These are phyloP conservation scores for Apotomis capreana DNA, from an alignment of 2,888 invertebrate species.

Conservation along the genomic window DNA sequence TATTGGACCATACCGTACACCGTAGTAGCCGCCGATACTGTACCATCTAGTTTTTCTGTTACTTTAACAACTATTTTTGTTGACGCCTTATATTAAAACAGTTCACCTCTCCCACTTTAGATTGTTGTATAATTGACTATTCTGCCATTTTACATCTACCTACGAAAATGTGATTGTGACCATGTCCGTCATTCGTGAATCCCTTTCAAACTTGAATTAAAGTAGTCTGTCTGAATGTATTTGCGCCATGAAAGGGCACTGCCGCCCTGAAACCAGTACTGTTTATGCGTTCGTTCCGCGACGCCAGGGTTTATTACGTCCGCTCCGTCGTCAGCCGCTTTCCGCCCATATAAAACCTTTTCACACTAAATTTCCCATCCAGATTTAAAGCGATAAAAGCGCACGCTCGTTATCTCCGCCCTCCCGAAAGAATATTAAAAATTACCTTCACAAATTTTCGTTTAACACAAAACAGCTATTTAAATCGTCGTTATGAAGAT, in stretches of 20 bases:
- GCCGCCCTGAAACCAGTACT: conserved; percentile 39
- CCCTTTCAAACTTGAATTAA: conserved; percentile 7
- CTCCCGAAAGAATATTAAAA: conserved; percentile 39
- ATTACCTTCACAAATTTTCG: conserved; percentile 40
- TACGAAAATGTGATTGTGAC: no score
- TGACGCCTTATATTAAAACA: no score
- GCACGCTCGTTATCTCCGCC: conserved; percentile 50
- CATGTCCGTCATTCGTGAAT: conserved; percentile 2
- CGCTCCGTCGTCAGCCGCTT: conserved; percentile 64
- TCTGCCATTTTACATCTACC: no score
- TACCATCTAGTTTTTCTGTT: no score
- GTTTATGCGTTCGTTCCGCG: conserved; percentile 64
- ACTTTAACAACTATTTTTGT: no score
- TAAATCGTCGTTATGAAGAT: conserved; percentile 30
- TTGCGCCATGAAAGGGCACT: conserved; percentile 11
- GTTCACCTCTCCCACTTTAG: no score
- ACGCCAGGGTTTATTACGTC: conserved; percentile 70
- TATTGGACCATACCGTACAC: no score
- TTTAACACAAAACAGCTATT: conserved; percentile 36
- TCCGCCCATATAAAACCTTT: conserved; percentile 64
- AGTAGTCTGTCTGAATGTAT: conserved; percentile 12
- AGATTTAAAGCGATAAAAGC: conserved; percentile 59
- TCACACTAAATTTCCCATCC: conserved; percentile 66
- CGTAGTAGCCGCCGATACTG: no score
- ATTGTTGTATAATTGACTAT: no score